Evolutionary conservation across 2,797 vertebrate species (phyloP).

Genomic region (Sebastes baramenuke): DNA sequence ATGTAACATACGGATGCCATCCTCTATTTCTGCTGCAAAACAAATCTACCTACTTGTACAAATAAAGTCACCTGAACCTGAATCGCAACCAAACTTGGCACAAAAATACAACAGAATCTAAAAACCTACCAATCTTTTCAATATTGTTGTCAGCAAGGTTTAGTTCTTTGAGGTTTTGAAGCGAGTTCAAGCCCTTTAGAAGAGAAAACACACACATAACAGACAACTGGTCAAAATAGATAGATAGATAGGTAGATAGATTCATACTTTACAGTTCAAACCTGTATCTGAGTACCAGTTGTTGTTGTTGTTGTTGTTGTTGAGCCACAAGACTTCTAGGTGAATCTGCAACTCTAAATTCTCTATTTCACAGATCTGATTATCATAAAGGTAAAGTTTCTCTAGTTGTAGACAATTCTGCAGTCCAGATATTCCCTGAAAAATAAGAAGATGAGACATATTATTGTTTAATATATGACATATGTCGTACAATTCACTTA

Average conservation of each 20-base stretch:
- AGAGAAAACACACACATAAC: neutral
- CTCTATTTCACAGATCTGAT: constrained; percentile 83
- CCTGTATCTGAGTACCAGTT: constrained; percentile 85
- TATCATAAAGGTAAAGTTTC: constrained; percentile 88
- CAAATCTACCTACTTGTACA: too few relatives aligned
- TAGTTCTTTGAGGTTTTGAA: constrained; percentile 87
- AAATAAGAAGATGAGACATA: constrained; percentile 1
- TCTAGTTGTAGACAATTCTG: constrained; percentile 81
- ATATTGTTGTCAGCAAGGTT: constrained; percentile 88
- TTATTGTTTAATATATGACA: neutral
- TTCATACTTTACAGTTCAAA: constrained; percentile 34
- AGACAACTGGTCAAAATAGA: neutral
- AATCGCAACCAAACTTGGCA: constrained; percentile 21
- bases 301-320: constrained; percentile 57
- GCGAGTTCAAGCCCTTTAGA: constrained; percentile 80
- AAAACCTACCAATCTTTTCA: constrained; percentile 84
- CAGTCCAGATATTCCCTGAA: constrained; percentile 83
- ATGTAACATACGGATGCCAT: too few relatives aligned
- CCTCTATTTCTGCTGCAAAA: too few relatives aligned
- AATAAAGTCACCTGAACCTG: too few relatives aligned
- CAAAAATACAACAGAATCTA: neutral
- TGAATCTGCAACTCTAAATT: constrained; percentile 80
- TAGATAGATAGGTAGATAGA: neutral
- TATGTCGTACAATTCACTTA: neutral
- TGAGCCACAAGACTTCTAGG: constrained; percentile 85